Conservation (phyloP, 1,140 invertebrate genomes). For the Geopemphigus sp. region DNA sequence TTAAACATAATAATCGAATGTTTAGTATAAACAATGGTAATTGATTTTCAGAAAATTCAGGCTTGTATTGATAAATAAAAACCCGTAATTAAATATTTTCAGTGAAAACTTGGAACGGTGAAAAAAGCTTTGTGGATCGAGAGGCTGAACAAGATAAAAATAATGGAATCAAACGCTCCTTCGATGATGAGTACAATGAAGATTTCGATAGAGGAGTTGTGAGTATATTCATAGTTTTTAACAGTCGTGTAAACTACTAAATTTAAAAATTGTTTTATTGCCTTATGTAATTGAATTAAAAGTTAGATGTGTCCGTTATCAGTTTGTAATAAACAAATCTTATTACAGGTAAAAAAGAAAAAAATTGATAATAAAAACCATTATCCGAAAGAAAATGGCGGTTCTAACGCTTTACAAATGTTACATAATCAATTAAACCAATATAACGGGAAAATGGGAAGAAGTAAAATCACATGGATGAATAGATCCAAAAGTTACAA, state of each 20-base stretch:
- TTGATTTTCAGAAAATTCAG: background rate
- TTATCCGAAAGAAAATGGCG: constrained; percentile 12
- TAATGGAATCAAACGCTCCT: constrained; percentile 48
- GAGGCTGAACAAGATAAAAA: constrained; percentile 51
- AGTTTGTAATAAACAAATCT: background rate
- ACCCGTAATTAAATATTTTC: constrained; percentile 21
- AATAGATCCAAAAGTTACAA: constrained; percentile 32
- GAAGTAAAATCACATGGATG: constrained; percentile 47
- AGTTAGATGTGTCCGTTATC: background rate
- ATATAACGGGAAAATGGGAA: constrained; percentile 42
- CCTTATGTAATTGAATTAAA: background rate
- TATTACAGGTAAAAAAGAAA: constrained; percentile 33
- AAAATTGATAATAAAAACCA: constrained; percentile 36
- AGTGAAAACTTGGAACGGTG: constrained; percentile 53
- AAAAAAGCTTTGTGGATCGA: constrained; percentile 51
- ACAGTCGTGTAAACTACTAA: background rate
- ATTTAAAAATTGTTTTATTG: too few relatives aligned
- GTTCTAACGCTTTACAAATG: constrained; percentile 31
- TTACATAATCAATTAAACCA: constrained; percentile 45
- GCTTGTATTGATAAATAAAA: background rate
- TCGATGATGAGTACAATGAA: constrained; percentile 51
- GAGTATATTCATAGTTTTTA: constrained; percentile 38
- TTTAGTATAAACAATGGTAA: constrained; percentile 8
- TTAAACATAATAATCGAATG: background rate
- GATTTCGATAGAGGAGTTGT: constrained; percentile 53